These are phyloP conservation scores for Mya arenaria DNA, from an alignment of 1,140 invertebrate species.

Conservation along the genomic window DNA sequence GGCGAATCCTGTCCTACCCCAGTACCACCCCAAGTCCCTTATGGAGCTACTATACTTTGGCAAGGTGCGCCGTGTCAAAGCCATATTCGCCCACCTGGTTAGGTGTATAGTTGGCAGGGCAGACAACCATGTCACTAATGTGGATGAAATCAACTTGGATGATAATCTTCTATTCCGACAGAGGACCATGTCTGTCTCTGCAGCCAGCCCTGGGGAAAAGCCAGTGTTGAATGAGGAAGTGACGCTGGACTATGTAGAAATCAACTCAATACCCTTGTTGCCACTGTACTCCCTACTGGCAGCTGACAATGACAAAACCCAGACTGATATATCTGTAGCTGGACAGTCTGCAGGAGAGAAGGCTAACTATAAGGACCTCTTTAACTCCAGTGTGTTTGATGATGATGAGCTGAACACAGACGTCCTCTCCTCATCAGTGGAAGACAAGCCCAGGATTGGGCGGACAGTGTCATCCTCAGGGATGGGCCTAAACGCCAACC, in stretches of 20 bases:
- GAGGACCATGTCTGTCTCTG: slow-evolving; percentile 60
- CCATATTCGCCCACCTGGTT: slow-evolving; percentile 97
- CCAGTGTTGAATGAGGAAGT: slow-evolving; percentile 89
- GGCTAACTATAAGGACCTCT: slow-evolving; percentile 93
- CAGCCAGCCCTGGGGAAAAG: slow-evolving; percentile 57
- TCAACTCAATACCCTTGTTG: slow-evolving; percentile 97
- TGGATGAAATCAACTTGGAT: slow-evolving; percentile 65
- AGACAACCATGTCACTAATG: slow-evolving; percentile 41
- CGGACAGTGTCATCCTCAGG: slow-evolving; percentile 42
- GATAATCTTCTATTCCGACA: slow-evolving; percentile 54
- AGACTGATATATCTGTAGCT: slow-evolving; percentile 48
- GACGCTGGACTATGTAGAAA: slow-evolving; percentile 95
- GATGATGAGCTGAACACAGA: slow-evolving; percentile 80
- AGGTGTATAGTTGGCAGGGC: slow-evolving; percentile 81
- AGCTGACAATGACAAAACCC: slow-evolving; percentile 90
- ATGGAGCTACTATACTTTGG: slow-evolving; percentile 99
- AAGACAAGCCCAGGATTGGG: slow-evolving; percentile 54
- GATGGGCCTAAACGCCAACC: slow-evolving; percentile 51
- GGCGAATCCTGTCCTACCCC: slow-evolving; percentile 97
- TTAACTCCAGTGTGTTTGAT: slow-evolving; percentile 82
- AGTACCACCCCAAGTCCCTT: slow-evolving; percentile 99
- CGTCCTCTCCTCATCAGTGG: slow-evolving; percentile 79
- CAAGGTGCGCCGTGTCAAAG: slow-evolving; percentile 94
- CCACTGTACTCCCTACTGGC: slow-evolving; percentile 97
- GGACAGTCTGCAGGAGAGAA: slow-evolving; percentile 20